Conservation (phyloP, 1,140 invertebrate species). For the Drosophila gunungcola region DNA sequence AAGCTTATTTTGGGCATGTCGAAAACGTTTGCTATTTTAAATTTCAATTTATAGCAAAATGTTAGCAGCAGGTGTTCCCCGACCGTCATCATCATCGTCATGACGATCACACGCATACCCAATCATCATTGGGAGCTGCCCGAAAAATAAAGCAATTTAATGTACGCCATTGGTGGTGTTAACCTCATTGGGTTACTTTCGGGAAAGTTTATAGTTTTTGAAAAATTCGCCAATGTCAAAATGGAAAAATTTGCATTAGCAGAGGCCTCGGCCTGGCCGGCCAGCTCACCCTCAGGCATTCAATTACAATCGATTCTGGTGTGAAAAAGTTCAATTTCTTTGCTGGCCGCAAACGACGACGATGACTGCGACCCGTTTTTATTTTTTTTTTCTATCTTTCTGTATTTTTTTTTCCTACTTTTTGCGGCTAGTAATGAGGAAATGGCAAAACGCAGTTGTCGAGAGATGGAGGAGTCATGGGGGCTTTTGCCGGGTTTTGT, state of each 20-base stretch:
- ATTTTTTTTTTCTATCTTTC: conserved; percentile 16
- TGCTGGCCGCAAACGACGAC: conserved; percentile 64
- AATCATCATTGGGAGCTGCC: conserved; percentile 18
- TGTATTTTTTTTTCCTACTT: conserved; percentile 15
- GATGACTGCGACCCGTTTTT: conserved; percentile 68
- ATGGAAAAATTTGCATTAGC: conserved; percentile 79
- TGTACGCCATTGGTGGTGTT: conserved; percentile 78
- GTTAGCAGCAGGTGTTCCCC: conserved; percentile 75
- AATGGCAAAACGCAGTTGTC: conserved; percentile 79
- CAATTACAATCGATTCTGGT: conserved; percentile 83
- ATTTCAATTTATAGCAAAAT: conserved; percentile 79
- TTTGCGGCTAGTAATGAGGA: conserved; percentile 78
- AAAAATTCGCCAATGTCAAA: conserved; percentile 80
- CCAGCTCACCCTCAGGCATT: conserved; percentile 74
- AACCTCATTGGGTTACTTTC: conserved; percentile 65
- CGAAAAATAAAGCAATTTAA: conserved; percentile 79
- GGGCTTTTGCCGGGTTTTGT: conserved; percentile 41
- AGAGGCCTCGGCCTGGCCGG: conserved; percentile 44
- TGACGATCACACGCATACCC: conserved; percentile 16
- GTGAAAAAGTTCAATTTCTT: conserved; percentile 84
- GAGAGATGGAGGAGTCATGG: conserved; percentile 37
- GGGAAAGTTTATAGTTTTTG: conserved; percentile 63
- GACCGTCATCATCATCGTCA: conserved; percentile 17
- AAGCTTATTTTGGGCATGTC: conserved; percentile 51
- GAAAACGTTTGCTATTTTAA: conserved; percentile 54